These are phyloP conservation scores for Linnaemya vulpina DNA, from an alignment of 2,888 invertebrate genomes.

Conservation along the genomic window DNA sequence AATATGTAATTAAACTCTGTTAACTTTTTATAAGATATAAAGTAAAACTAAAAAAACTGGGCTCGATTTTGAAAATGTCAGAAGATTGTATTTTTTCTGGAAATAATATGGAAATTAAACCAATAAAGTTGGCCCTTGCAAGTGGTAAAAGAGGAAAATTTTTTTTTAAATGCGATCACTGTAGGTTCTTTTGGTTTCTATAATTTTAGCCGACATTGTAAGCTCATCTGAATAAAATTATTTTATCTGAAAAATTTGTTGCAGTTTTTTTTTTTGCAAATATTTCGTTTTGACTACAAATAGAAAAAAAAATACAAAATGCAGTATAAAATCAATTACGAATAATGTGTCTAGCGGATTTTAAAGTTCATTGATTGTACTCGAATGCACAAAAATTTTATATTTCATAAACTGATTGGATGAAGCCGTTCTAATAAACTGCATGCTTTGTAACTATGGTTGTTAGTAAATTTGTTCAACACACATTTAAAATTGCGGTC, in stretches of 20 bases:
- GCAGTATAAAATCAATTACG: constrained; percentile 53
- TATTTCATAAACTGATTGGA: constrained; percentile 48
- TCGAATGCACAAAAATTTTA: constrained; percentile 20
- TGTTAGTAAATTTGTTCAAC: neutral
- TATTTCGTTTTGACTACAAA: too few relatives aligned
- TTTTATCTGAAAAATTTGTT: constrained; percentile 37
- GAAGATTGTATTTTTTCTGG: too few relatives aligned
- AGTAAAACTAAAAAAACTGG: too few relatives aligned
- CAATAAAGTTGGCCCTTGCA: too few relatives aligned
- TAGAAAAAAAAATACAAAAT: constrained; percentile 11
- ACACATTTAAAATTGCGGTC: too few relatives aligned
- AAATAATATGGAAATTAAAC: too few relatives aligned
- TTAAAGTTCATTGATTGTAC: constrained; percentile 41
- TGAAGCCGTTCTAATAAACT: constrained; percentile 39
- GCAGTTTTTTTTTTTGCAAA: neutral
- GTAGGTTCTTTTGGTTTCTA: too few relatives aligned
- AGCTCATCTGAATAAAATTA: too few relatives aligned
- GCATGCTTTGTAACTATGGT: constrained; percentile 4
- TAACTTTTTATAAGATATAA: too few relatives aligned
- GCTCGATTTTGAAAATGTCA: too few relatives aligned
- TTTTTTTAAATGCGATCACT: constrained; percentile 22
- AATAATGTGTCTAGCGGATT: constrained; percentile 11
- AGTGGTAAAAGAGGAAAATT: too few relatives aligned
- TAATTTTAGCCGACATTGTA: constrained; percentile 47
- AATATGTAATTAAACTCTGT: too few relatives aligned